These are phyloP conservation scores for Heliconius sara DNA, from an alignment of 2,888 invertebrate genomes.

Conservation along the genomic window DNA sequence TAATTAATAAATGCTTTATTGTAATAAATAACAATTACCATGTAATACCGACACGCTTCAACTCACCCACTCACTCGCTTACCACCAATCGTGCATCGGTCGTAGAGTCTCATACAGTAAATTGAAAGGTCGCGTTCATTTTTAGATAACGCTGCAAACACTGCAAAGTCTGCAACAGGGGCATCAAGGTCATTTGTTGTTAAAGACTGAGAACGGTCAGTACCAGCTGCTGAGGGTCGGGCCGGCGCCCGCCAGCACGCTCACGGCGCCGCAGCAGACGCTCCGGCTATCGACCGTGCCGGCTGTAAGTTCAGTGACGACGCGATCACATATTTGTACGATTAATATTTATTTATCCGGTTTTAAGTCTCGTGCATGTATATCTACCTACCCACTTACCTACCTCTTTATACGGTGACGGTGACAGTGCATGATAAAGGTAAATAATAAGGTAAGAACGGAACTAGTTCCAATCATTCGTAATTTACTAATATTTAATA, in stretches of 20 bases:
- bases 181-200: slow-evolving; percentile 93
- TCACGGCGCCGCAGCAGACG: slow-evolving; percentile 87
- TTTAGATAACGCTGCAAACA: slow-evolving; percentile 94
- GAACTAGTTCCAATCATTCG: slow-evolving; percentile 33
- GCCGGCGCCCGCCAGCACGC: slow-evolving; percentile 86
- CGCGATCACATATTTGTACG: slow-evolving; percentile 15
- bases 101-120: slow-evolving; percentile 43
- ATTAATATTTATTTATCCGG: slow-evolving; percentile 56
- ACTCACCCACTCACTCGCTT: slow-evolving; percentile 13
- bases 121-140: slow-evolving; percentile 76
- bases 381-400: background rate
- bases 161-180: slow-evolving; percentile 93
- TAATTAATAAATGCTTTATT: background rate
- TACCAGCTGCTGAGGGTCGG: slow-evolving; percentile 94
- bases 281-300: slow-evolving; percentile 94
- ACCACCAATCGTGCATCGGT: slow-evolving; percentile 8
- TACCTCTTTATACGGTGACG: background rate
- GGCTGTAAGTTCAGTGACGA: slow-evolving; percentile 90
- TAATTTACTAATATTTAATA: slow-evolving; percentile 29
- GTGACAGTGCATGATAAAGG: slow-evolving; percentile 68
- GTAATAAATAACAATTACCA: slow-evolving; percentile 21
- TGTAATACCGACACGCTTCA: slow-evolving; percentile 24
- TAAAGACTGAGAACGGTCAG: slow-evolving; percentile 98
- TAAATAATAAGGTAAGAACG: slow-evolving; percentile 72
- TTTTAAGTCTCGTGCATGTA: slow-evolving; percentile 71